Conservation (phyloP, 1,140 invertebrate genomes). For the Drosophila lacertosa region DNA sequence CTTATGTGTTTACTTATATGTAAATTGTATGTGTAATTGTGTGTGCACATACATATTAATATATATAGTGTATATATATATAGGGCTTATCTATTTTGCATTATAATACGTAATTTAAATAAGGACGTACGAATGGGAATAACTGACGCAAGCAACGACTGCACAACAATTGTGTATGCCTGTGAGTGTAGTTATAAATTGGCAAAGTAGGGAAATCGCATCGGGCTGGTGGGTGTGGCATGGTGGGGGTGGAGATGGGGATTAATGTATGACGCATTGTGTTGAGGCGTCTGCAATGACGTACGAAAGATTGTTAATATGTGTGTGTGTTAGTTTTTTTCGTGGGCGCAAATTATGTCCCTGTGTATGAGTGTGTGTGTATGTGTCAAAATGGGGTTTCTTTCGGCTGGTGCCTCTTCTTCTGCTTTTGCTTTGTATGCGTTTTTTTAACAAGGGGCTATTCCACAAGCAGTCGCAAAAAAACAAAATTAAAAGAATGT, state of each 20-base stretch:
- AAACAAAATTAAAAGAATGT: conserved; percentile 38
- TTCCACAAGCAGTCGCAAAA: conserved; percentile 28
- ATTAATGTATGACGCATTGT: conserved; percentile 4
- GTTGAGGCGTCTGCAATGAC: conserved; percentile 7
- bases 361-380: conserved; percentile 6
- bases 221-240: no score
- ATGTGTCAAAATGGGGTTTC: conserved; percentile 27
- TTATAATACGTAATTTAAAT: conserved; percentile 27
- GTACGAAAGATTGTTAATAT: conserved; percentile 19
- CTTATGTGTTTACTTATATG: no score
- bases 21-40: no score
- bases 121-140: conserved; percentile 3
- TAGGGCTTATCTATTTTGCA: conserved; percentile 30
- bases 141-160: conserved; percentile 1
- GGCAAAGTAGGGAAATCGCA: no score
- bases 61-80: neutral
- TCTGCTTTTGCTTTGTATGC: conserved; percentile 21
- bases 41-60: neutral
- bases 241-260: no score
- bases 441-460: conserved; percentile 36
- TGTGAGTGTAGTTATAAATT: no score
- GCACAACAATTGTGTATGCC: no score
- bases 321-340: no score
- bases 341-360: conserved; percentile 34
- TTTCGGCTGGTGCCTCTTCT: conserved; percentile 13